phyloP scores from a whole-genome alignment of 37 sponge, comb jelly and placozoan genomes.

The Spongilla lacustris region DNA sequence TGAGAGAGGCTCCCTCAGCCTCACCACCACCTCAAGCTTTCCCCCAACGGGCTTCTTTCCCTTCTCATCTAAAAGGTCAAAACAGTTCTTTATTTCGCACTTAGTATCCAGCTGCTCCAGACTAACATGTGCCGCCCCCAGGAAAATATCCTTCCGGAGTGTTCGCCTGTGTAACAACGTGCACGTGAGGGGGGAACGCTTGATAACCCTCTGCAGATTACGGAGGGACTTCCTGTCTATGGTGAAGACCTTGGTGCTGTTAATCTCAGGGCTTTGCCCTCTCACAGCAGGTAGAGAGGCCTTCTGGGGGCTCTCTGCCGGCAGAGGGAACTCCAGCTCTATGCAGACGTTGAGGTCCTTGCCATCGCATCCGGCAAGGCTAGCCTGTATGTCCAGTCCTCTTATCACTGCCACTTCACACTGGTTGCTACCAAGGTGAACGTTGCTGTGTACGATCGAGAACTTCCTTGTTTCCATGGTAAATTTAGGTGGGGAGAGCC shows the following conservation, averaged over 20 bases:
- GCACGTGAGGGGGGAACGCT: constrained; percentile 76
- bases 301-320: constrained; percentile 61
- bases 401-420: constrained; percentile 78
- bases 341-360: constrained; percentile 86
- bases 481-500: constrained; percentile 76
- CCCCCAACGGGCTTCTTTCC: constrained; percentile 75
- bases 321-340: constrained; percentile 90
- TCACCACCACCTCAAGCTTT: constrained; percentile 73
- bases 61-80: constrained; percentile 55
- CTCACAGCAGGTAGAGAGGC: constrained; percentile 33
- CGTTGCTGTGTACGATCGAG: constrained; percentile 66
- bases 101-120: constrained; percentile 72
- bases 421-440: constrained; percentile 66
- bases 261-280: constrained; percentile 74
- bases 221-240: constrained; percentile 84
- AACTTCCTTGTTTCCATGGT: constrained; percentile 90
- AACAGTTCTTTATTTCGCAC: constrained; percentile 52
- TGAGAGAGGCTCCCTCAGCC: constrained; percentile 77
- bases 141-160: constrained; percentile 54
- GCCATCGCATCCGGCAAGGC: constrained; percentile 65
- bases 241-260: constrained; percentile 7
- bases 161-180: constrained; percentile 58
- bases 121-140: constrained; percentile 52
- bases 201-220: constrained; percentile 67
- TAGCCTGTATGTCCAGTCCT: constrained; percentile 53